Base-by-base conservation (phyloP, 2,113 vertebrate species). In the Tachysurus fulvidraco region DNA sequence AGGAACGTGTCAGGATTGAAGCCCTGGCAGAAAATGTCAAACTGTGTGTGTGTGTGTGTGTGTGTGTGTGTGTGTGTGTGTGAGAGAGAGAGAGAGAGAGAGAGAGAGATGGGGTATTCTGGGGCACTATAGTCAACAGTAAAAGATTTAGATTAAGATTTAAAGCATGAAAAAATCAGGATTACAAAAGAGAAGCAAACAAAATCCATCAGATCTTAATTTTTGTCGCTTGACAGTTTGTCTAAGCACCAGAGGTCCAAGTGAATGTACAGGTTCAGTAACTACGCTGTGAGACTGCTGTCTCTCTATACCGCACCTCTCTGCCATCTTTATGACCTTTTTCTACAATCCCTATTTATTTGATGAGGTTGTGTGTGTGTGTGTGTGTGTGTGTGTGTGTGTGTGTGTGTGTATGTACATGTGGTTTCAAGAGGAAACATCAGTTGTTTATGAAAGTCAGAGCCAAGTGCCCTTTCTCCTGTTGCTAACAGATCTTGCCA, bases 391-490 rank as follows among this genome's bases (percentile, higher is more conserved):
- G 69, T 36, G 14, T 28, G 86, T 54, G 50, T 65, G 41, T 44
- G 17, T n/a, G 23, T 73, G 46, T 4, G 50, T 83, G 69, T 78
- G 83, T 83, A 52, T 81, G 57, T 73, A 65, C 73, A 64, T 84
- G 77, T 82, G 12, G 23, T 28, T 64, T 6, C 46, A 76, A 30
- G 62, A 81, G 76, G 25, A 21, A 81, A 74, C 59, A 87, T 71
- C 46, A 83, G 88, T 88, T 90, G 84, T 90, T 85, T 85, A 83
- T 11, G 73, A 85, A 9, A 76, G 80, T 46, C 80, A 82, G 89
- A 81, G 87, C 82, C 87, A 91, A 92, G 85, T 91, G 90, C 91
- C 91, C 92, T 92, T 92, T 92, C 85, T 91, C 87, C 81, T 85
- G 81, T 83, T 84, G 81, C 91, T 92, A 91, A 92, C 85, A 67